Conservation (phyloP, 2,888 invertebrate genomes). For the Prenolepis imparis region DNA sequence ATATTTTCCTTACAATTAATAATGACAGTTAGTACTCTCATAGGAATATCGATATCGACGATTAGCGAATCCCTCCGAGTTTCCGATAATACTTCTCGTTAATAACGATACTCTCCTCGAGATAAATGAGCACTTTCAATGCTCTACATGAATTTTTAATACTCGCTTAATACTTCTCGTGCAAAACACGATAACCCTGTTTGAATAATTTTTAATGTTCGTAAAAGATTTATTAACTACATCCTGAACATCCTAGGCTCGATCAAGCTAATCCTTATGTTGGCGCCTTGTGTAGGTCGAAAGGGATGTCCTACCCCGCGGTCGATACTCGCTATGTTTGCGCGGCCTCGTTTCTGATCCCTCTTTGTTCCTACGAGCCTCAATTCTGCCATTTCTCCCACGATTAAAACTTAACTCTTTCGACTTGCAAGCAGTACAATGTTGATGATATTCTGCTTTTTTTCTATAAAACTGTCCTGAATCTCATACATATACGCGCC, state of each 20-base stretch:
- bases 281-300: slow-evolving; percentile 50
- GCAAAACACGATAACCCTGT: background rate
- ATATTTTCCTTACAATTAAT: background rate
- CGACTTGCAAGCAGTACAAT: background rate
- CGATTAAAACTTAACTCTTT: background rate
- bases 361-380: slow-evolving; percentile 24
- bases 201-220: background rate
- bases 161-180: background rate
- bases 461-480: background rate
- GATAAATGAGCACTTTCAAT: background rate
- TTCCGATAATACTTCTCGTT: background rate
- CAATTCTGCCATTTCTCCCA: slow-evolving; percentile 8
- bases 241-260: background rate
- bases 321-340: slow-evolving; percentile 67
- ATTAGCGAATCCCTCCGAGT: background rate
- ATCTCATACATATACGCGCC: background rate
- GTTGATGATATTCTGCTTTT: background rate
- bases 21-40: background rate
- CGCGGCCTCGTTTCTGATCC: slow-evolving; percentile 57
- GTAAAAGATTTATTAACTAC: slow-evolving; percentile 24
- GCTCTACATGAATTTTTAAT: background rate
- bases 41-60: background rate
- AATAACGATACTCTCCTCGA: background rate
- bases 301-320: slow-evolving; percentile 35
- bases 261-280: slow-evolving; percentile 12